These are phyloP conservation scores for Thalassaphorura encarpata DNA, from an alignment of 1,140 invertebrate species.

Conservation along the genomic window DNA sequence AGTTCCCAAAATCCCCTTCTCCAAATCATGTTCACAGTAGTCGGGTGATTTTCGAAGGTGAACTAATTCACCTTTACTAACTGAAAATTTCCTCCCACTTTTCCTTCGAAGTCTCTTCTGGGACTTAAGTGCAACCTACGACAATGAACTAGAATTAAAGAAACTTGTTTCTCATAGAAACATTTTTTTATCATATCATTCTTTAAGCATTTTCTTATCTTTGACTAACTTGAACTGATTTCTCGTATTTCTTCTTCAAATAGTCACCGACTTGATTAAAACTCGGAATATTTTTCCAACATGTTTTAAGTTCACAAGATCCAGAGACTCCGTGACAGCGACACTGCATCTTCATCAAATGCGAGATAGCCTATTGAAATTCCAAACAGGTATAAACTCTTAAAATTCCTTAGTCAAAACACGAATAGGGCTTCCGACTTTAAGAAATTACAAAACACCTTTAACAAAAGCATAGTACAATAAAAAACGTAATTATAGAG, in stretches of 20 bases:
- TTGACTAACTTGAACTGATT: constrained; percentile 39
- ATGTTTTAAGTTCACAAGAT: constrained; percentile 55
- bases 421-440: neutral
- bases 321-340: constrained; percentile 56
- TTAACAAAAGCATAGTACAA: no score
- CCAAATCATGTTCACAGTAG: constrained; percentile 48
- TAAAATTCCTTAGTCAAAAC: constrained; percentile 34
- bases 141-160: neutral
- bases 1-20: constrained; percentile 51
- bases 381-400: neutral
- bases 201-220: neutral
- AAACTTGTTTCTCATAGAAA: no score
- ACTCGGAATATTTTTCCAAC: constrained; percentile 48
- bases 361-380: constrained; percentile 37
- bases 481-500: no score
- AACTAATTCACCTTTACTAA: constrained; percentile 46
- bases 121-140: constrained; percentile 33
- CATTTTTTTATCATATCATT: neutral
- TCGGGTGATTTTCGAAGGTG: constrained; percentile 55
- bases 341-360: constrained; percentile 49
- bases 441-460: neutral
- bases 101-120: constrained; percentile 35
- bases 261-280: constrained; percentile 46
- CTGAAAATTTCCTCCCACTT: constrained; percentile 35
- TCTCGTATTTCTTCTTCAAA: constrained; percentile 46